Base-by-base conservation (phyloP, 2,888 invertebrate species). In the Heliconius aoede region DNA sequence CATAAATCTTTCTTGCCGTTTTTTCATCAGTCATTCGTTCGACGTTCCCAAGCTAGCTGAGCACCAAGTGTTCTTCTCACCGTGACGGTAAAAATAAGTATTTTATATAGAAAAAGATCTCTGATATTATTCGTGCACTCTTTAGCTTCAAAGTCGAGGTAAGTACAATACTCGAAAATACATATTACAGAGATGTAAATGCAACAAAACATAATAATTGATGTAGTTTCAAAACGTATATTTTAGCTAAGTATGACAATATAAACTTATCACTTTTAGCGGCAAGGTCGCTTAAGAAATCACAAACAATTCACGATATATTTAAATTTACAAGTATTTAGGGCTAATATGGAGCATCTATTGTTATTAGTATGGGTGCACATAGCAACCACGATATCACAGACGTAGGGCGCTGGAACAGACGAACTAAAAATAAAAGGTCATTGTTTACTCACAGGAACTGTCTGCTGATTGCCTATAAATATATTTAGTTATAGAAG, bases 301-400 rank as follows among this genome's bases (percentile, higher is more conserved):
- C 18, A 72, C 26, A 72, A 60, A 72, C 21, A 21, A 58, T 55
- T 58, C 13, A 5, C 21, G 13, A 72, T 26, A 61, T 61, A 72
- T 61, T 36, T 26, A 51, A 18, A 68, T 40, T 65, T 62, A 24
- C 24, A 75, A 51, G 18, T 65, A 65, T 76, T 65, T 46, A 30
- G 13, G 21, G 13, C 32, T 55, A 67, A 65, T 74, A 67, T 55
- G 72, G 64, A 58, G 26, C 40, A 55, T 51, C n/a, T 64, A 69
- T 62, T 68, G 26, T 64, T 60, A 61, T 36, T 67, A 60, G 8
- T 72, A 32, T 46, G 26, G 36, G 85, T 86, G 86, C 90, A 88
- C 90, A 85, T 91, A 88, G 90, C 86, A 90, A 91, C 91, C 87
- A 24, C 61, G 58, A 61, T 82, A 82, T 85, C 84, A 81, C 73